These are phyloP conservation scores for Brotula barbata DNA, from an alignment of 2,797 vertebrate genomes.

Conservation along the genomic window DNA sequence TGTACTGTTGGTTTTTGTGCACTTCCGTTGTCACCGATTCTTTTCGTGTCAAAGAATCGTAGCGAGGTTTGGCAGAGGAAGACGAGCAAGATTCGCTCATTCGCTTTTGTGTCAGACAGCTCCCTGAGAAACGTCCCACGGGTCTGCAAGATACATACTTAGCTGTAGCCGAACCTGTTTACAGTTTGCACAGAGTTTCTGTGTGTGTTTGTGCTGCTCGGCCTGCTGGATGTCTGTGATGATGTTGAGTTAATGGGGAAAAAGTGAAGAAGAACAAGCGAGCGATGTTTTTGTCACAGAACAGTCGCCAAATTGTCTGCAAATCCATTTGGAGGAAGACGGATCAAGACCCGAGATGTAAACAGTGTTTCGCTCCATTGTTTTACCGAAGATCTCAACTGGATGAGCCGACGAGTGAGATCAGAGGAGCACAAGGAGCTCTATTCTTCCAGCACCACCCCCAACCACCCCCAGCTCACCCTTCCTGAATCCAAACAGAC, in stretches of 20 bases:
- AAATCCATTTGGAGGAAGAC: no score
- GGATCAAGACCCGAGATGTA: not conserved
- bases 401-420: conserved; percentile 18
- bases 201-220: no score
- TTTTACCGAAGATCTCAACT: not conserved
- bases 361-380: not conserved
- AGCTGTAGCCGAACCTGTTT: not conserved
- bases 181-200: not conserved
- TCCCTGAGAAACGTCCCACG: not conserved
- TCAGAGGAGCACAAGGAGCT: conserved; percentile 38
- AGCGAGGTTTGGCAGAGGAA: no score
- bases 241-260: no score
- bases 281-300: no score
- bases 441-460: conserved; percentile 16
- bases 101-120: not conserved
- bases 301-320: no score
- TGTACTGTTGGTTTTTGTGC: no score
- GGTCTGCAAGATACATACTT: not conserved
- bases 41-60: no score
- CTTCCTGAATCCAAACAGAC: conserved; percentile 22
- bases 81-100: not conserved
- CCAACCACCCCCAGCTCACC: not conserved
- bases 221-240: no score
- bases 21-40: no score
- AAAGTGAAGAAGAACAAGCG: no score